Percentiles rank a stretch among this genome's conserved stretches.
phyloP scores from a whole-genome alignment of 2,797 vertebrate species.

The Acipenser transmontanus region DNA sequence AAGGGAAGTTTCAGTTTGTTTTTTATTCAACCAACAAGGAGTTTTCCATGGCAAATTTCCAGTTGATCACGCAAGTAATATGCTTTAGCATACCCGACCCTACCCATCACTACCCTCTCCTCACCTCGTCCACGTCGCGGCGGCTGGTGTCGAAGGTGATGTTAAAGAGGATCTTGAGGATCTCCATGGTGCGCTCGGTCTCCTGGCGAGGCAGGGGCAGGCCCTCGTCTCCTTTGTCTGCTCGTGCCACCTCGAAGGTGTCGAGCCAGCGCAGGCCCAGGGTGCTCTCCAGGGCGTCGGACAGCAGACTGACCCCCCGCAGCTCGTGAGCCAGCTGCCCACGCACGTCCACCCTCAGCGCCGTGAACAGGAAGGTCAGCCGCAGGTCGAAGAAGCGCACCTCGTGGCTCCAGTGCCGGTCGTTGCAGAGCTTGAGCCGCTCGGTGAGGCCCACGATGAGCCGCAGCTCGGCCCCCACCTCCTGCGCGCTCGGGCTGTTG shows the following conservation, averaged over 20 bases:
- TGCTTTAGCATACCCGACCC: neutral
- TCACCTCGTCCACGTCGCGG: slow-evolving; percentile 77
- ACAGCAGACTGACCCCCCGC: slow-evolving; percentile 70
- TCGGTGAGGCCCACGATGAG: slow-evolving; percentile 66
- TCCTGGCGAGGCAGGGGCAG: slow-evolving; percentile 66
- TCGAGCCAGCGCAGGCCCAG: slow-evolving; percentile 66
- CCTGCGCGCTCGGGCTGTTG: slow-evolving; percentile 71
- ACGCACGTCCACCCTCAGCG: slow-evolving; percentile 72
- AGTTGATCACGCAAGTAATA: neutral
- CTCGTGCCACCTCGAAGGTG: slow-evolving; percentile 55
- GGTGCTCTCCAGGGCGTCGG: slow-evolving; percentile 69
- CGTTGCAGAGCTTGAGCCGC: slow-evolving; percentile 68
- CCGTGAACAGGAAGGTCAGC: slow-evolving; percentile 80
- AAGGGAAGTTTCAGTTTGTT: neutral
- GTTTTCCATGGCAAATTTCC: neutral
- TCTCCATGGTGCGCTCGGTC: slow-evolving; percentile 79
- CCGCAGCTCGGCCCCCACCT: slow-evolving; percentile 58
- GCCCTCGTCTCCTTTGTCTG: slow-evolving; percentile 38
- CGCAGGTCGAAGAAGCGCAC: slow-evolving; percentile 83
- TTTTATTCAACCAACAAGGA: neutral
- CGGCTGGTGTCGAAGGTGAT: slow-evolving; percentile 77
- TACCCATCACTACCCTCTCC: slow-evolving; percentile 6
- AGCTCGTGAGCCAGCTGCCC: slow-evolving; percentile 76
- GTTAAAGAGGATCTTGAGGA: slow-evolving; percentile 90
- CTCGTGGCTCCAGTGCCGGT: slow-evolving; percentile 65